Evolutionary conservation across 2,888 invertebrate genomes (phyloP), one percentile per base, ranked within the genome.

Genomic region (Microctonus aethiopoides): DNA sequence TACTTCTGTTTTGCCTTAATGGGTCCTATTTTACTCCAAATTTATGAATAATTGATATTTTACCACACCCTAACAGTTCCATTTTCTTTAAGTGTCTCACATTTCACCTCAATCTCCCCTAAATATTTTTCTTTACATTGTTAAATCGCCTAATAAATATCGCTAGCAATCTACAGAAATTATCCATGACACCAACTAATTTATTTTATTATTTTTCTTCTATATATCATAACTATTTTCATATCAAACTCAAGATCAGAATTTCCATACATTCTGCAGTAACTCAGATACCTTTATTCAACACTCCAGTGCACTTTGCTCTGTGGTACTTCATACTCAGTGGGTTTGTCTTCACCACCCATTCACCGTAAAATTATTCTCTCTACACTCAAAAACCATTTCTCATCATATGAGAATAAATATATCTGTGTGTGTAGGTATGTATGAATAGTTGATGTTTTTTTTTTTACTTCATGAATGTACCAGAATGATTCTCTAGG

Each of bases 311-410:
- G 69, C 73, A 65, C 67, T 69, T 66, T 39, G 62, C 61, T 67
- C 67, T 71, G 68, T 69, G 39, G 56, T 62, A 66, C 65, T 72
- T 70, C 62, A 57, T 46, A 46, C 57, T 51, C 51, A 52, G 36
- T 51, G 36, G 36, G 61, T 68, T 70, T 72, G 62, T 65, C 54
- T 65, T 57, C 36, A 54, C 61, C 68, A 72, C 70, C 71, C 77
- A 77, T 74, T 70, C 76, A 73, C 71, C 72, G 77, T 78, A 81
- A 81, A 81, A 81, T 81, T 81, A 80, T 81, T 79, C 78, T 71
- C 41, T 56, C 59, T 73, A 71, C 64, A 61, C 70, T 71, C 61
- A 67, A 63, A 57, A 72, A n/a, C 67, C 62, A 32, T 54, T 26
- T 54, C 16, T 46, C 54, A 22, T 54, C 26, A 26, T 54, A 54